Evolutionary conservation across 2,888 invertebrate genomes (phyloP).

Genomic region (Zonitis immaculata): DNA sequence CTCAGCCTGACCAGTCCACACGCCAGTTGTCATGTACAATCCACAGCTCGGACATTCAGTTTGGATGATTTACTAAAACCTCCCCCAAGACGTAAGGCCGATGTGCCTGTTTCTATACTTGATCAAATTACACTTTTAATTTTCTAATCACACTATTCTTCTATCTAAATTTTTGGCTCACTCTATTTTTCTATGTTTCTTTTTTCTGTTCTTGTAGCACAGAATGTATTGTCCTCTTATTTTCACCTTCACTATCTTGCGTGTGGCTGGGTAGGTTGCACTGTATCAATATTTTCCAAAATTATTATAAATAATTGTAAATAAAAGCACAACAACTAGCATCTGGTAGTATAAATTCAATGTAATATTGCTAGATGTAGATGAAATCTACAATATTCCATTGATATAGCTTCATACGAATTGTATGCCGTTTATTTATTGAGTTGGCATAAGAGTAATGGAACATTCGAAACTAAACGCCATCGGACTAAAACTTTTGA

Average conservation of each 20-base stretch:
- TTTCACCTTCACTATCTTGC: slow-evolving; percentile 44
- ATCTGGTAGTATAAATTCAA: not conserved
- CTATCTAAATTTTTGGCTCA: slow-evolving; percentile 7
- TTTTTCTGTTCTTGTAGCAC: slow-evolving; percentile 30
- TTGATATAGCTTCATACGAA: slow-evolving; percentile 13
- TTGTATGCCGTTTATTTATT: slow-evolving; percentile 8
- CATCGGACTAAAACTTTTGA: too few relatives aligned
- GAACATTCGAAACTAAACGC: too few relatives aligned
- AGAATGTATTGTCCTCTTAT: slow-evolving; percentile 29
- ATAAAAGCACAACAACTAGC: slow-evolving; percentile 20
- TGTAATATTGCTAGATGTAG: not conserved
- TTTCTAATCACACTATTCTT: not conserved
- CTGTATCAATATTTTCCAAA: slow-evolving; percentile 22
- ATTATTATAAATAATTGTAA: slow-evolving; percentile 17
- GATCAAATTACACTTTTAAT: not conserved
- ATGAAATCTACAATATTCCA: not conserved
- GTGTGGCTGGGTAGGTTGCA: slow-evolving; percentile 53
- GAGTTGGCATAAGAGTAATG: too few relatives aligned
- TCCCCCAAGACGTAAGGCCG: slow-evolving; percentile 73
- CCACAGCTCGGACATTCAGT: slow-evolving; percentile 78
- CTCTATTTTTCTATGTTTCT: slow-evolving; percentile 25
- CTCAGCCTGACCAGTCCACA: slow-evolving; percentile 71
- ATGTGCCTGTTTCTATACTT: slow-evolving; percentile 27
- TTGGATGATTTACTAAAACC: slow-evolving; percentile 84
- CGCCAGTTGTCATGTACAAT: slow-evolving; percentile 51